Evolutionary conservation across 1,140 invertebrate genomes (phyloP), one percentile per base, ranked within the genome.

Genomic region (Artemia franciscana): DNA sequence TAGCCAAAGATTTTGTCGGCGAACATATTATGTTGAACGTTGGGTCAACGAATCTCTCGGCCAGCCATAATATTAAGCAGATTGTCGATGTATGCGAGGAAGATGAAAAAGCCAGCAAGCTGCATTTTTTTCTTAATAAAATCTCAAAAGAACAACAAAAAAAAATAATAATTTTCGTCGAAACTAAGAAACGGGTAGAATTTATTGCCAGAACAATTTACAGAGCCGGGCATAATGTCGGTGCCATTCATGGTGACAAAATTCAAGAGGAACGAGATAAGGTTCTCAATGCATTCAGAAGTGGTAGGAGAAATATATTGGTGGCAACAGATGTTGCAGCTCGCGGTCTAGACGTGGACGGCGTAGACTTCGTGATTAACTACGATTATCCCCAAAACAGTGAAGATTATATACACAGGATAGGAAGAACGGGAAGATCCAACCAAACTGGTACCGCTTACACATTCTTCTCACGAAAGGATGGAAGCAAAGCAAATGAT

Each of bases 91-190:
- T 96, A 59, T 94, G 90, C 70, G 81, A 86, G 70, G 91, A 91
- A 75, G 78, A 83, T 68, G 87, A 90, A n/a, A n/a, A n/a, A n/a
- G n/a, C n/a, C n/a, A n/a, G n/a, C n/a, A n/a, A n/a, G n/a, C n/a
- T n/a, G n/a, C 70, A 77, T 91, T 95, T 69, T 84, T 82, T 62
- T 82, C 83, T 67, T 88, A 93, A 68, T 84, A 84, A 67, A 84
- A 86, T 65, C 85, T 88, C 66, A 97, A 95, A 75, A 91, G 86
- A 5, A 84, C 98, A 23, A n/a, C n/a, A n/a, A n/a, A n/a, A n/a
- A n/a, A n/a, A n/a, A n/a, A n/a, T n/a, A n/a, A n/a, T n/a, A n/a
- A 92, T 98, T 68, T 98, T 98, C 77, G 88, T 89, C 65, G 92
- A 97, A 75, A 98, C 94, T 0, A 98, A 98, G 70, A 83, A 88